Evolutionary conservation across 2,797 vertebrate species (phyloP).

Genomic region (Taeniopygia guttata): DNA sequence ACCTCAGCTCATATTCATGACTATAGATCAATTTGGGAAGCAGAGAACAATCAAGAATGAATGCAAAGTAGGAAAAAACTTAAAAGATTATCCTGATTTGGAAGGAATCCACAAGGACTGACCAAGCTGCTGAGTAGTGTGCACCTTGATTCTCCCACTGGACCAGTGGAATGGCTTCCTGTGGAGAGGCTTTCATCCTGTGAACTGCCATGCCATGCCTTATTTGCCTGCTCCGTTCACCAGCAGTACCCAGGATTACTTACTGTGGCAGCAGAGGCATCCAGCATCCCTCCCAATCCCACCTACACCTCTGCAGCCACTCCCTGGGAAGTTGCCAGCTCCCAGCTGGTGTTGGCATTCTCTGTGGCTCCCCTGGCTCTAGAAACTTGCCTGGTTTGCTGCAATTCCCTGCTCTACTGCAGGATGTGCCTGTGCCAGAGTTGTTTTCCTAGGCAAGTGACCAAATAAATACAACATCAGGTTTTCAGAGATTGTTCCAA

Average conservation of each 20-base stretch:
- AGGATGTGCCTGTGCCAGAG: not conserved
- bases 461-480: not conserved
- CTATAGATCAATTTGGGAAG: not conserved
- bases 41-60: not conserved
- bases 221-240: fast-evolving
- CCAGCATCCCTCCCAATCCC: not conserved
- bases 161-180: not conserved
- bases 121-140: not conserved
- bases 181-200: not conserved
- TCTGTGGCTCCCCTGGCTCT: not conserved
- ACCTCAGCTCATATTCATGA: not conserved
- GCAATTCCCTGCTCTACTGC: not conserved
- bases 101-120: not conserved
- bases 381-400: not conserved
- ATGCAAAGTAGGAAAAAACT: not conserved
- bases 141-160: not conserved
- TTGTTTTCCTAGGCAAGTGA: not conserved
- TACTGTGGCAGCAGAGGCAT: not conserved
- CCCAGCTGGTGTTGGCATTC: not conserved
- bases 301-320: not conserved
- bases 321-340: not conserved
- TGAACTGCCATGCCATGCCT: no score
- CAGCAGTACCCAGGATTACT: not conserved
- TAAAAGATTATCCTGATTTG: not conserved
- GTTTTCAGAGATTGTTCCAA: not conserved